Base-by-base conservation (phyloP, 2,888 invertebrate genomes). In the Cordilura impudica region DNA sequence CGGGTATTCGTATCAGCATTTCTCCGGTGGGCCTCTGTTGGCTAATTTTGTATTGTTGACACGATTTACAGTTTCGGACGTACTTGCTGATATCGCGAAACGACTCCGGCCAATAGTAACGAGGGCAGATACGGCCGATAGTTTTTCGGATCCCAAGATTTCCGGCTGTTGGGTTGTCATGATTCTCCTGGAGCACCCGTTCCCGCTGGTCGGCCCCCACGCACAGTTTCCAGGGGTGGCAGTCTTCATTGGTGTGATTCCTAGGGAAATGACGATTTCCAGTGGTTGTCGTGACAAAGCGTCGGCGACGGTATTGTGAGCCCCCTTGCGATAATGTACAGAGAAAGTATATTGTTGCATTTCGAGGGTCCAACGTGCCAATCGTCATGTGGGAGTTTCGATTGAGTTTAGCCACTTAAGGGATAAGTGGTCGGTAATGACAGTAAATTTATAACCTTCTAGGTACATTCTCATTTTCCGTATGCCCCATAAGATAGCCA, bases 401-500 rank as follows among this genome's bases (percentile, higher is more conserved):
- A 29, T 84, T 83, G 26, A 82, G 83, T 61, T 85, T 78, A 26
- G n/a, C n/a, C n/a, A n/a, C n/a, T n/a, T n/a, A n/a, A n/a, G n/a
- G n/a, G n/a, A n/a, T n/a, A n/a, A n/a, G 26, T 26, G 26, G 26
- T 26, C 26, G 4, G 26, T 26, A 4, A 26, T 26, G 26, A 26
- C 26, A 6, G 3, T 26, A 6, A 26, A 26, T 3, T 26, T 3
- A 26, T 26, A 26, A 4, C 26, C 26, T 26, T 77, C n/a, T n/a
- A n/a, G n/a, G n/a, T n/a, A n/a, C n/a, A n/a, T n/a, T n/a, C n/a
- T n/a, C n/a, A n/a, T n/a, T n/a, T n/a, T n/a, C n/a, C n/a, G n/a
- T n/a, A n/a, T n/a, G n/a, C n/a, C n/a, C n/a, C n/a, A n/a, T n/a
- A n/a, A n/a, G n/a, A n/a, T n/a, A n/a, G n/a, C n/a, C n/a, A n/a